Evolutionary conservation across 2,113 vertebrate genomes (phyloP).

Genomic region (Talpa occidentalis): DNA sequence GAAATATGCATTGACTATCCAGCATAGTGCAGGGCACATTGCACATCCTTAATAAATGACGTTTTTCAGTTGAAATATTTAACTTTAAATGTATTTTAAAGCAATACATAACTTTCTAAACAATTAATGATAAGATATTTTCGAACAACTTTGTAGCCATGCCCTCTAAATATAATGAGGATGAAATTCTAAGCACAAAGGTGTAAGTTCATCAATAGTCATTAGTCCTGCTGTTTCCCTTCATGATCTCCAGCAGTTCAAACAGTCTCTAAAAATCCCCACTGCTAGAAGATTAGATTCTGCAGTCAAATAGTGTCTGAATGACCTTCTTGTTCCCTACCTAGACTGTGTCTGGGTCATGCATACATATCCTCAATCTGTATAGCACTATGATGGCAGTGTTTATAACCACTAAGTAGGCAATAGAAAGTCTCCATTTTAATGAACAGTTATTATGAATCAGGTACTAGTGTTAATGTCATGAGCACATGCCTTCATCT

Average conservation of each 20-base stretch:
- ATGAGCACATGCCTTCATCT: background rate
- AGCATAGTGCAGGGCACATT: background rate
- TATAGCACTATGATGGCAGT: background rate
- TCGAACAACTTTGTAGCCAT: conserved; percentile 59
- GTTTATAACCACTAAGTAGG: background rate
- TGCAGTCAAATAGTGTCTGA: background rate
- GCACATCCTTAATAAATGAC: background rate
- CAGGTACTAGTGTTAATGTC: background rate
- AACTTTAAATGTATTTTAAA: conserved; percentile 46
- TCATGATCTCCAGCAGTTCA: conserved; percentile 38
- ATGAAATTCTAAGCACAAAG: conserved; percentile 7
- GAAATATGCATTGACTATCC: background rate
- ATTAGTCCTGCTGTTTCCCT: conserved; percentile 50
- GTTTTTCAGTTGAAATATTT: conserved; percentile 39
- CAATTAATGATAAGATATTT: conserved; percentile 59
- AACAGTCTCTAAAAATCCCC: background rate
- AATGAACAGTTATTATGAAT: background rate
- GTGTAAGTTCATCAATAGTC: conserved; percentile 45
- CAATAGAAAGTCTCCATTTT: background rate
- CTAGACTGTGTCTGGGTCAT: accelerated
- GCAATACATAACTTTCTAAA: conserved; percentile 26
- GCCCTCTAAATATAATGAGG: conserved; percentile 64
- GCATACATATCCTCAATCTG: background rate
- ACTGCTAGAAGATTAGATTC: background rate
- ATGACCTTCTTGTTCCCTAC: conserved; percentile 24